Conservation (phyloP, 1,140 invertebrate species). For the Penaeus japonicus region DNA sequence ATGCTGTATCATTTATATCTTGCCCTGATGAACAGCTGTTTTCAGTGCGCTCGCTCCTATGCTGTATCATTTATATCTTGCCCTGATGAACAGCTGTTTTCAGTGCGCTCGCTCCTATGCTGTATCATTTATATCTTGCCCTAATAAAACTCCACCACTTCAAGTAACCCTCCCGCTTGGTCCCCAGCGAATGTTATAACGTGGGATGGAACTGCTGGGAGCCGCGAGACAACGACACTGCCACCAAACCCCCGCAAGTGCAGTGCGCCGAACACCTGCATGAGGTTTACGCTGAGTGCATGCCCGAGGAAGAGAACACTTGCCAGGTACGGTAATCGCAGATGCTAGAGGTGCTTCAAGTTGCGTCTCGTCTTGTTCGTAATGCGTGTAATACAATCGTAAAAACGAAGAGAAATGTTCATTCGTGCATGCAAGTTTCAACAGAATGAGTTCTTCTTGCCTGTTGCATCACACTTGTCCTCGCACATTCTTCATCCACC, state of each 20-base stretch:
- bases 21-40: not conserved
- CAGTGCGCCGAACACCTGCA: slow-evolving; percentile 72
- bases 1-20: not conserved
- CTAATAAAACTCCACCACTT: not conserved
- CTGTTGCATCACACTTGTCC: no score
- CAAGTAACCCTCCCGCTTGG: not conserved
- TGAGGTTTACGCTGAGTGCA: slow-evolving; percentile 77
- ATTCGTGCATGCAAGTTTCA: no score
- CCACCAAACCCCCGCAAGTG: slow-evolving; percentile 69
- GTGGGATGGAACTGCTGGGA: slow-evolving; percentile 77
- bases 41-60: not conserved
- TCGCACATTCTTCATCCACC: no score
- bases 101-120: not conserved
- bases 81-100: not conserved
- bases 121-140: not conserved
- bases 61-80: not conserved
- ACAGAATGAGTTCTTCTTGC: no score
- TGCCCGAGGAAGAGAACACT: slow-evolving; percentile 76
- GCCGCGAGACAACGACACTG: slow-evolving; percentile 29
- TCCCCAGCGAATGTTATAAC: slow-evolving; percentile 75
- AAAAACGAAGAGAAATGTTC: no score
- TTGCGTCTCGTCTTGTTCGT: no score
- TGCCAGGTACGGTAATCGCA: slow-evolving; percentile 71
- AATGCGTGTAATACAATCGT: no score
- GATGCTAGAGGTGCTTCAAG: no score